Conservation (phyloP, 2,888 invertebrate genomes). For the Aricia artaxerxes region DNA sequence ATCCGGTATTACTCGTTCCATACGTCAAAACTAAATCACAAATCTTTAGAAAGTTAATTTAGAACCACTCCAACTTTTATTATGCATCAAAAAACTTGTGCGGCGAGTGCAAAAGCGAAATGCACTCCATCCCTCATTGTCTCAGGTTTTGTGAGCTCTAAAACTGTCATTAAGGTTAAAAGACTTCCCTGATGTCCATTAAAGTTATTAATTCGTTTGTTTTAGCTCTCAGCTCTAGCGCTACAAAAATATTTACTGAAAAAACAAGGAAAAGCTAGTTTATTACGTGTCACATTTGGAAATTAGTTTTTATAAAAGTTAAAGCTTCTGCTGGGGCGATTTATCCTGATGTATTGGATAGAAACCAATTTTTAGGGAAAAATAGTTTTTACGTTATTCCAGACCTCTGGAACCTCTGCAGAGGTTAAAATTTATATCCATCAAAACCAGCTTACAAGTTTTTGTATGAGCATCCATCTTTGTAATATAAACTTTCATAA, state of each 20-base stretch:
- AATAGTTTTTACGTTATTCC: too few relatives aligned
- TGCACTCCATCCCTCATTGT: constrained; percentile 15
- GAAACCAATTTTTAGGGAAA: too few relatives aligned
- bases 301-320: constrained; percentile 2
- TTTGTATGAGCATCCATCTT: too few relatives aligned
- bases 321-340: neutral
- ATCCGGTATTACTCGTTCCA: neutral
- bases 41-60: constrained; percentile 5
- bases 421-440: too few relatives aligned
- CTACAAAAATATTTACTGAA: neutral
- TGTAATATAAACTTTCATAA: too few relatives aligned
- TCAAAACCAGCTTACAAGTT: too few relatives aligned
- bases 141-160: constrained; percentile 22
- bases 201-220: constrained; percentile 9
- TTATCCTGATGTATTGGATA: too few relatives aligned
- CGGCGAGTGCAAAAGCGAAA: constrained; percentile 3
- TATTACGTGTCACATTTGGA: neutral
- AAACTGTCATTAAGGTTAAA: constrained; percentile 21
- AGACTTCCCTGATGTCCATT: constrained; percentile 16
- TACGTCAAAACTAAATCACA: neutral
- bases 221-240: constrained; percentile 1
- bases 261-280: neutral
- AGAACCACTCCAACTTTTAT: constrained; percentile 9
- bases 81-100: constrained; percentile 9
- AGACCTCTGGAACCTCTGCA: too few relatives aligned